Evolutionary conservation across 1,140 invertebrate species (phyloP), one percentile per base, ranked within the genome.

Genomic region (Cheumatopsyche charites): DNA sequence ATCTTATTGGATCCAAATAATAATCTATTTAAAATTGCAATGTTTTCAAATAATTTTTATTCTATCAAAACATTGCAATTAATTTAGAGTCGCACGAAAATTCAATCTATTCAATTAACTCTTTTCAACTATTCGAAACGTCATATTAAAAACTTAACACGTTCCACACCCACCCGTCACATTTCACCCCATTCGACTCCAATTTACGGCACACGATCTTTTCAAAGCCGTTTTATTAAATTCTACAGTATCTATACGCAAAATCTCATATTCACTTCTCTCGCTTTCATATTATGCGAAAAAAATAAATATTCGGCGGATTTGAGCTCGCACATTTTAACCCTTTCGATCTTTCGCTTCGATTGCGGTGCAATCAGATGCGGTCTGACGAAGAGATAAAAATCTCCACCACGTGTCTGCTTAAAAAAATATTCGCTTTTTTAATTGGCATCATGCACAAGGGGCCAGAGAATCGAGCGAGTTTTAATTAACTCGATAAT

Each of bases 371-470:
- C 21, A 45, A 66, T 45, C 47, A 29, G 66, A 55, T 68, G 23
- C 25, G 66, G 26, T 47, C 45, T 7, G 5, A 15, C 25, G 49
- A 15, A 13, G 49, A 55, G 66, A 68, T 68, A 68, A 68, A 68
- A 68, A 52, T 45, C 7, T 25, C 25, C 12, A 45, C 66, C 66
- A 68, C 66, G 66, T 58, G 66, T 55, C 66, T 55, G 15, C 26
- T 25, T 15, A 47, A 19, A 68, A 68, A 58, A 58, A 36, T 5
- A 49, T 5, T 15, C 45, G 45, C 13, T 49, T 49, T 15, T 49
- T 36, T 58, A 58, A 26, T 58, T 58, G 47, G 47, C 47, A 52
- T 9, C 47, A 5, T 2, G 47, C 55, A 9, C 21, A 21, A 19
- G 25, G 19, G 55, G 55, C 17, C 25, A 23, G 21, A 58, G 25